Base-by-base conservation (phyloP, 2,113 vertebrate species). In the Strix aluco region DNA sequence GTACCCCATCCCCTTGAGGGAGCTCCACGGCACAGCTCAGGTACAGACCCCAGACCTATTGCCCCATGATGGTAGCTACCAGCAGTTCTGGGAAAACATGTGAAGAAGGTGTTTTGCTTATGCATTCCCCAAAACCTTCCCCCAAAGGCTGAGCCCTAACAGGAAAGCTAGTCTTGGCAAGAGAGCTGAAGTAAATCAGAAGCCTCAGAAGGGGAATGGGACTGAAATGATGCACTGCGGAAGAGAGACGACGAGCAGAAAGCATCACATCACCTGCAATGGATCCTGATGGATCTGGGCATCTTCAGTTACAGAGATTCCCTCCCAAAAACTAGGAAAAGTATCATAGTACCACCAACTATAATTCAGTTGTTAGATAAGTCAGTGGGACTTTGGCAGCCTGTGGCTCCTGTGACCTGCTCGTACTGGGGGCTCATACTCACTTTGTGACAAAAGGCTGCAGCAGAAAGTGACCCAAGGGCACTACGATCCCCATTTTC, bases 1-100 rank as follows among this genome's bases (percentile, higher is more conserved):
- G 34, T 20, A 58, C 32, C 23, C 52, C 0, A 0, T 66, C 8
- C n/a, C 15, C 18, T 66, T 0, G 1, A 49, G 40, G 30, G 15
- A 83, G 40, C n/a, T 83, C 44, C 30, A 38, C 0, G 3, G 32
- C 51, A 80, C 0, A 0, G 32, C n/a, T 74, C 23, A n/a, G n/a
- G 38, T 63, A 42, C 12, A 19, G 55, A 84, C 12, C 49, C 30
- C 38, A 74, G 49, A 55, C 9, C 20, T 74, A 36, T 36, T 66
- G 23, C n/a, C 40, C 21, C 2, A 1, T 44, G 61, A 54, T 0
- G 2, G 78, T 54, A 23, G 25, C 17, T 71, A 36, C 62, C 62
- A 46, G 73, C 49, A 46, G 57, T 74, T 88, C 62, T 77, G 25
- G 32, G 49, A 66, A 66, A 38, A 22, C 5, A 1, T 13, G 9